Percentiles rank a stretch among this genome's conserved stretches.
These are phyloP conservation scores for Falcaria lacertinaria DNA, from an alignment of 2,888 invertebrate genomes.

Conservation along the genomic window DNA sequence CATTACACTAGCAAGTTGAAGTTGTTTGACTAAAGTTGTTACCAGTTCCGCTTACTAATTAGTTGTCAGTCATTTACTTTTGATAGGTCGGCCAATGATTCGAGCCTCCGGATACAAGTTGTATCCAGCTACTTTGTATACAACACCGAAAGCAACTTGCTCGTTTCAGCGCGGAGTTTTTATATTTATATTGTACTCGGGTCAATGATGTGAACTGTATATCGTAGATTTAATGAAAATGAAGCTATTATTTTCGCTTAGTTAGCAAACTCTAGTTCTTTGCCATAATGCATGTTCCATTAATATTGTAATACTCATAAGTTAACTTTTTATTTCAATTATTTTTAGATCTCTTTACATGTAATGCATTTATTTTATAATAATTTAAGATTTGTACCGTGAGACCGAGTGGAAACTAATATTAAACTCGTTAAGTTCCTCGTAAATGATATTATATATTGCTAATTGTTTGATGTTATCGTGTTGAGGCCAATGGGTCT, in stretches of 20 bases:
- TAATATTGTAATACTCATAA: slow-evolving; percentile 78
- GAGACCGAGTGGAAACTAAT: slow-evolving; percentile 44
- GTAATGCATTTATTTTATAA: slow-evolving; percentile 76
- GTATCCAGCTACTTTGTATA: slow-evolving; percentile 10
- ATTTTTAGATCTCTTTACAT: slow-evolving; percentile 78
- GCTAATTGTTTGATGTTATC: slow-evolving; percentile 43
- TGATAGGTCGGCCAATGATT: slow-evolving; percentile 13
- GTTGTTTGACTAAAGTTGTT: slow-evolving; percentile 61
- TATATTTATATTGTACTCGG: slow-evolving; percentile 4
- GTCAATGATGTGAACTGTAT: slow-evolving; percentile 32
- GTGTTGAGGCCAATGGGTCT: slow-evolving; percentile 57
- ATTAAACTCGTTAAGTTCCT: slow-evolving; percentile 57
- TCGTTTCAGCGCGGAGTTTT: background rate
- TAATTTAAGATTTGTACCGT: slow-evolving; percentile 55
- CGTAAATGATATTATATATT: slow-evolving; percentile 39
- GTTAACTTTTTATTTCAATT: slow-evolving; percentile 72
- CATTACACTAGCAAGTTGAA: slow-evolving; percentile 29
- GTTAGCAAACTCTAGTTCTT: slow-evolving; percentile 76
- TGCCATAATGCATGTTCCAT: slow-evolving; percentile 81
- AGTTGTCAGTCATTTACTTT: slow-evolving; percentile 9
- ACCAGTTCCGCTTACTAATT: slow-evolving; percentile 73
- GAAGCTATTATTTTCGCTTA: slow-evolving; percentile 73
- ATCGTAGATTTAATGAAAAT: slow-evolving; percentile 63
- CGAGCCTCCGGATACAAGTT: slow-evolving; percentile 9
- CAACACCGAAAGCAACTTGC: slow-evolving; percentile 7